Evolutionary conservation across 2,888 invertebrate genomes (phyloP), one percentile per base, ranked within the genome.

Genomic region (Ellobium chinense): DNA sequence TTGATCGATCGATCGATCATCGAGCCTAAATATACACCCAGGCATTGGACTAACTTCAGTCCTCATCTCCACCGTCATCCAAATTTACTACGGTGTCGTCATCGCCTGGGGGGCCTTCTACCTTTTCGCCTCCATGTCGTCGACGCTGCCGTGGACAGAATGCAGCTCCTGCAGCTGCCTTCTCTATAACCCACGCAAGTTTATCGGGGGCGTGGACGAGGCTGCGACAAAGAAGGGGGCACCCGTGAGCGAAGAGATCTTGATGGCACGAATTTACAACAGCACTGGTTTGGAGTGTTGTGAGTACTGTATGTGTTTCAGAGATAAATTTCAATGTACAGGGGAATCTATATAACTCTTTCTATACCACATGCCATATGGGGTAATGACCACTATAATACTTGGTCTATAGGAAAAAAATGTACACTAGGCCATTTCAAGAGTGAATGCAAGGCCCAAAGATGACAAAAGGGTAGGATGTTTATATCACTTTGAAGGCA

Each of bases 31-130:
- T 39, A 63, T 46, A n/a, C 21, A 29, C 69, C 37, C 77, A 86
- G 87, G 87, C 31, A 58, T 87, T 29, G 87, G 87, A 0, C 82
- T 84, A 18, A 83, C 82, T 9, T 68, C 73, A 21, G 80, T 83
- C 24, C 24, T 83, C 18, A 76, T 84, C 24, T 85, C 84, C 0
- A 60, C 66, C n/a, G 74, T 86, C 29, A 78, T 86, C 54, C 54
- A 73, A 34, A 68, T 77, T 56, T 77, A 77, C 76, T 77, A 77
- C 68, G 34, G 31, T 66, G 39, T 77, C 66, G 46, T 77, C 68
- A 77, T 77, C n/a, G 39, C 76, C 14, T 68, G 68, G 68, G 66
- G 31, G 18, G 27, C 69, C 9, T 29, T 62, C 27, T 81, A 70
- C 54, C 63, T 81, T 27, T 54, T 81, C 58, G 75, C 80, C 14